These are phyloP conservation scores for Porites lutea DNA, from an alignment of 64 coral and sea anemone genomes.

Conservation along the genomic window DNA sequence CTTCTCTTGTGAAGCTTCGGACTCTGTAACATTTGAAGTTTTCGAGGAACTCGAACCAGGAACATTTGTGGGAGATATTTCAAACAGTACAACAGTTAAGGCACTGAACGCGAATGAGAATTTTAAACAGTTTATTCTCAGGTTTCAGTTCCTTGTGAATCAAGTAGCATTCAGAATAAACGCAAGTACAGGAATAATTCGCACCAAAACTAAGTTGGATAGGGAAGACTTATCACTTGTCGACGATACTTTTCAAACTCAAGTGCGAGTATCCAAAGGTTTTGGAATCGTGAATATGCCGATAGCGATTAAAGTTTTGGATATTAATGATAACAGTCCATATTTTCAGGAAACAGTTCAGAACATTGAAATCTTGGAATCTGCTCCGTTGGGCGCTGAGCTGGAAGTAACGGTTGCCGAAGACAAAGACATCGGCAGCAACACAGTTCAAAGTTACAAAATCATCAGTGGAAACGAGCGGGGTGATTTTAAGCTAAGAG, in stretches of 20 bases:
- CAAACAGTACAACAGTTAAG: neutral
- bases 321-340: slow-evolving; percentile 66
- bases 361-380: slow-evolving; percentile 39
- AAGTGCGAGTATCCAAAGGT: slow-evolving; percentile 24
- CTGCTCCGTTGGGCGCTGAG: slow-evolving; percentile 52
- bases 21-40: slow-evolving; percentile 37
- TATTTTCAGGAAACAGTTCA: slow-evolving; percentile 34
- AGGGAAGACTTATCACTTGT: slow-evolving; percentile 37
- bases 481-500: slow-evolving; percentile 28
- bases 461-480: slow-evolving; percentile 56
- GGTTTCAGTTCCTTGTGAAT: slow-evolving; percentile 23
- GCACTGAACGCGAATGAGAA: neutral
- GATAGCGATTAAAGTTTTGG: slow-evolving; percentile 48
- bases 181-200: slow-evolving; percentile 46
- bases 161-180: slow-evolving; percentile 39
- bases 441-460: slow-evolving; percentile 58
- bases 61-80: slow-evolving; percentile 62
- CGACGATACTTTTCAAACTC: slow-evolving; percentile 56
- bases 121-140: neutral
- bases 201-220: slow-evolving; percentile 37
- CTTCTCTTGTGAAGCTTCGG: neutral
- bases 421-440: slow-evolving; percentile 66
- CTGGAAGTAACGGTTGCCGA: slow-evolving; percentile 27
- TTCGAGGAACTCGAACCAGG: slow-evolving; percentile 51
- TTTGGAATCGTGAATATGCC: neutral